Evolutionary conservation across 2,888 invertebrate genomes (phyloP).

Genomic region (Trimorus sp.): DNA sequence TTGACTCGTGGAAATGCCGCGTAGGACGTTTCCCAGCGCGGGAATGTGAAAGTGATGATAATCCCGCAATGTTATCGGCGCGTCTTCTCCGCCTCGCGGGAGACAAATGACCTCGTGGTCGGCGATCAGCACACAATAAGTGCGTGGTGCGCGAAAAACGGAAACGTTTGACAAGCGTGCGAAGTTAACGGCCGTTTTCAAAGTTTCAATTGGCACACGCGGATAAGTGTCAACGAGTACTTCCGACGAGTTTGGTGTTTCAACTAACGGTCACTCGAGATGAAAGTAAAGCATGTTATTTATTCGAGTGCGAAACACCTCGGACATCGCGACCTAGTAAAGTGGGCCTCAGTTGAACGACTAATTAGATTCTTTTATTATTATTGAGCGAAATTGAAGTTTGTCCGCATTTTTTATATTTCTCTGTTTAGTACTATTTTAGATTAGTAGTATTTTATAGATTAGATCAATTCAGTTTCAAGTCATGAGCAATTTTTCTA

Average conservation of each 20-base stretch:
- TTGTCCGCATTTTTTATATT: too few species aligned
- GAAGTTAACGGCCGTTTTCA: slow-evolving; percentile 28
- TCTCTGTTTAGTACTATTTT: too few species aligned
- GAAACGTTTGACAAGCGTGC: slow-evolving; percentile 14
- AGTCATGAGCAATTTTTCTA: too few species aligned
- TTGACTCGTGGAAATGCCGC: slow-evolving; percentile 37
- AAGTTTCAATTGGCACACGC: slow-evolving; percentile 33
- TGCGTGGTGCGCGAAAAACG: neutral
- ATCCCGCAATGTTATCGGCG: slow-evolving; percentile 23
- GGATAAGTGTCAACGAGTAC: slow-evolving; percentile 30
- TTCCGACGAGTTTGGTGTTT: slow-evolving; percentile 42
- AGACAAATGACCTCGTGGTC: slow-evolving; percentile 40
- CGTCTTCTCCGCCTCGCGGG: slow-evolving; percentile 22
- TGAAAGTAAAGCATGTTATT: slow-evolving; percentile 42
- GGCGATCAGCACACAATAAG: slow-evolving; percentile 5
- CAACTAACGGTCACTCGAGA: slow-evolving; percentile 46
- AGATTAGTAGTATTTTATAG: too few species aligned
- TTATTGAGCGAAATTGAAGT: neutral
- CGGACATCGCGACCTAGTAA: too few species aligned
- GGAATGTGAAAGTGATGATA: slow-evolving; percentile 52
- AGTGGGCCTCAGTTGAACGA: too few species aligned
- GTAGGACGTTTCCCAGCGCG: slow-evolving; percentile 44
- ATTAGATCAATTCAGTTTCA: neutral
- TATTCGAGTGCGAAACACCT: slow-evolving; percentile 82
- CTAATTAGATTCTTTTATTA: neutral